phyloP scores from a whole-genome alignment of 2,797 vertebrate genomes.

The Coilia nasus region DNA sequence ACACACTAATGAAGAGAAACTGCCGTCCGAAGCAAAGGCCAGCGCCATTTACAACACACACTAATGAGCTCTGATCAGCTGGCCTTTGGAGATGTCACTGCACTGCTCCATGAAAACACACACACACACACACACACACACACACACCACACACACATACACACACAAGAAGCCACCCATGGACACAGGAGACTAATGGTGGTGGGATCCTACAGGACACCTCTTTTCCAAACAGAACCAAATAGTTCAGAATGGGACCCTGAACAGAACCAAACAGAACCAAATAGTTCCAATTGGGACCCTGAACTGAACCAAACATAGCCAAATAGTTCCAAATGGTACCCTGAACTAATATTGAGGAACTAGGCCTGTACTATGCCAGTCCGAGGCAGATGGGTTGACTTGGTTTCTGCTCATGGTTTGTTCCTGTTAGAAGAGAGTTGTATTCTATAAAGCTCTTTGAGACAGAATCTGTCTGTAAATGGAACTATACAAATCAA shows the following conservation, averaged over 20 bases:
- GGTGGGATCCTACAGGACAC: background rate
- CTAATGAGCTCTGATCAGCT: background rate
- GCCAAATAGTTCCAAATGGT: too few relatives aligned
- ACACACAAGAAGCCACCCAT: background rate
- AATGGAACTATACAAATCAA: too few relatives aligned
- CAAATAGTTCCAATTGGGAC: background rate
- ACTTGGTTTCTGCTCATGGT: too few relatives aligned
- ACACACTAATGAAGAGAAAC: constrained; percentile 48
- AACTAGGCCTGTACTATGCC: too few relatives aligned
- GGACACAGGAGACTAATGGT: background rate
- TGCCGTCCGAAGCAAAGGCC: constrained; percentile 33
- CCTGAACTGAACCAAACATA: too few relatives aligned
- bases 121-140: constrained; percentile 61
- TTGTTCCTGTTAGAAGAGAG: too few relatives aligned
- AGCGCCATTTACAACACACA: background rate
- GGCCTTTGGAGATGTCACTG: background rate
- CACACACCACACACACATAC: background rate
- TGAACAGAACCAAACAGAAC: background rate
- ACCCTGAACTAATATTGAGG: too few relatives aligned
- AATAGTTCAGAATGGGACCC: background rate
- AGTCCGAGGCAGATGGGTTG: too few relatives aligned
- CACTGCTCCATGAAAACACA: background rate
- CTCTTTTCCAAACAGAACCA: background rate
- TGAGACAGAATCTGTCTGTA: too few relatives aligned
- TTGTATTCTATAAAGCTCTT: too few relatives aligned